Evolutionary conservation across 1,140 invertebrate species (phyloP), one percentile per base, ranked within the genome.

Genomic region (Cydia fagiglandana): DNA sequence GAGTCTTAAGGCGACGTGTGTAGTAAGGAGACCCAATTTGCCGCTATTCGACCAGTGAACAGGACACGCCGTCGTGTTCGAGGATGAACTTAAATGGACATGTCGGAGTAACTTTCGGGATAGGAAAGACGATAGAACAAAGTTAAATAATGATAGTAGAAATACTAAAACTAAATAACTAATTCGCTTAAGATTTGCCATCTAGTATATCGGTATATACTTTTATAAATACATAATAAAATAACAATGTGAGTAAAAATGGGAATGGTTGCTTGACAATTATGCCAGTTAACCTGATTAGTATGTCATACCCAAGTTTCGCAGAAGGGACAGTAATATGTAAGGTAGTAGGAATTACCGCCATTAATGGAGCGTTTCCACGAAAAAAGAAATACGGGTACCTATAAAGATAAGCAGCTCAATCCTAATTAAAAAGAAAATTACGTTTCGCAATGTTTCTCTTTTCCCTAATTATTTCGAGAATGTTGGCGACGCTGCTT

Each of bases 351-450:
- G 24, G 24, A 1, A 61, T 61, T 61, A 61, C 20, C 17, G 56
- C n/a, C 2, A 10, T n/a, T 12, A 24, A 20, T 61, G 56, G 56
- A n/a, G 56, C 20, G 2, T 61, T 20, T 61, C 17, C 56, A 61
- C 2, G 17, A 56, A 56, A 56, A 61, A 61, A 53, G 56, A 24
- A 24, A 61, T n/a, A 61, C 9, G 20, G 56, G 17, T 9, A n/a
- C n/a, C n/a, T n/a, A 61, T 12, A 12, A 0, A 61, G 50, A 20
- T 24, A 24, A 61, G 20, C 56, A 61, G 20, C 56, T 61, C 20
- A 61, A 24, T 61, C 9, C 56, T 68, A 34, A 68, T 68, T 68
- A 68, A 68, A 68, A 68, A 68, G 64, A 7, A 34, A 38, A 68
- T 68, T 68, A 68, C 64, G 13, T 34, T n/a, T 61, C 13, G 64